phyloP scores from a whole-genome alignment of 1,140 invertebrate genomes.

The Rhopalosiphum padi region DNA sequence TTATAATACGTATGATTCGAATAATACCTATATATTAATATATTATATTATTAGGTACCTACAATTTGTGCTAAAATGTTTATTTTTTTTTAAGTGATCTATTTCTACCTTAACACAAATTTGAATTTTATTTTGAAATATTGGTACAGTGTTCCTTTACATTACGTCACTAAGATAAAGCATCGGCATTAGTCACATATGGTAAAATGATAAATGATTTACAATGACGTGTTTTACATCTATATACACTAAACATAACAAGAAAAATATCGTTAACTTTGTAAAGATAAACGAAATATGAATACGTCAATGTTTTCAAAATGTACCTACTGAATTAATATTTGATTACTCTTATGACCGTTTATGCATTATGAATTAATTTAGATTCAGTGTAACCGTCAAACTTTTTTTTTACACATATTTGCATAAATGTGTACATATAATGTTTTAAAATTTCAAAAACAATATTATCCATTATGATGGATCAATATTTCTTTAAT shows the following conservation, averaged over 20 bases:
- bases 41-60: not conserved
- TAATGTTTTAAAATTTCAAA: slow-evolving; percentile 44
- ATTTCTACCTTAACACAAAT: not conserved
- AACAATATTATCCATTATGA: slow-evolving; percentile 35
- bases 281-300: slow-evolving; percentile 30
- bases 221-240: not conserved
- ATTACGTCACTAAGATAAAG: not conserved
- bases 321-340: slow-evolving; percentile 55
- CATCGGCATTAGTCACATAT: not conserved
- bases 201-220: slow-evolving; percentile 23
- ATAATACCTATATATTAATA: not conserved
- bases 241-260: not conserved
- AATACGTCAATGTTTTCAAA: slow-evolving; percentile 37
- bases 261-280: slow-evolving; percentile 36
- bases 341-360: slow-evolving; percentile 39
- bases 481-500: slow-evolving; percentile 44
- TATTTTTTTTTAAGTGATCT: not conserved
- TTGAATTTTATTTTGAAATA: slow-evolving; percentile 1
- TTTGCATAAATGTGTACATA: slow-evolving; percentile 49
- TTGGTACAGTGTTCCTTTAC: not conserved
- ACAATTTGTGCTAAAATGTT: not conserved
- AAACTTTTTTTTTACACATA: slow-evolving; percentile 2
- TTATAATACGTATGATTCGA: too few species aligned
- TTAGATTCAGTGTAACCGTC: slow-evolving; percentile 41
- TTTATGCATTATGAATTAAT: slow-evolving; percentile 33